Evolutionary conservation across 2,888 invertebrate species (phyloP).

Genomic region (Mesorhabditis sp.): DNA sequence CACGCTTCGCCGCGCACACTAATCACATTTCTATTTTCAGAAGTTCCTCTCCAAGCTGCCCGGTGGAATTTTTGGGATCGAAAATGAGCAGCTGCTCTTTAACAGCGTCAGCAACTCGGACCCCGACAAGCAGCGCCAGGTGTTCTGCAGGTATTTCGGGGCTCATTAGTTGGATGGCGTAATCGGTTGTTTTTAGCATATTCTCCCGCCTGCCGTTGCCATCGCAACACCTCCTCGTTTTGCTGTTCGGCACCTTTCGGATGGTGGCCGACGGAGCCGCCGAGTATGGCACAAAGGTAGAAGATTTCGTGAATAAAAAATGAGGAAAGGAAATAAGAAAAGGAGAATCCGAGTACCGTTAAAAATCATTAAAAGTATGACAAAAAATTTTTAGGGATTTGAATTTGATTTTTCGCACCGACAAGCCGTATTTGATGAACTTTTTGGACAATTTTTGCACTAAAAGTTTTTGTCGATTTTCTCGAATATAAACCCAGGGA

Average conservation of each 20-base stretch:
- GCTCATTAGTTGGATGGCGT: background rate
- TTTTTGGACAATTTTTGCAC: no score
- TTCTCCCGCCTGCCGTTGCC: conserved; percentile 78
- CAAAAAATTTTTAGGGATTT: background rate
- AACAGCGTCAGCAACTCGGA: conserved; percentile 74
- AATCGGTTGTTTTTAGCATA: conserved; percentile 68
- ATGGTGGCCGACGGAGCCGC: conserved; percentile 88
- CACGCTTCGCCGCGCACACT: background rate
- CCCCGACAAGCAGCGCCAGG: conserved; percentile 76
- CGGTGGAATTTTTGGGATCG: conserved; percentile 88
- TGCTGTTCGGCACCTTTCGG: conserved; percentile 92
- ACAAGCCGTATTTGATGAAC: conserved; percentile 69
- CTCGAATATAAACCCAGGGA: no score
- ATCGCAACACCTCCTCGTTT: conserved; percentile 85
- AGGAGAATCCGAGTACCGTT: conserved; percentile 84
- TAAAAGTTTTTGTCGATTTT: no score
- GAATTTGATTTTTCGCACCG: conserved; percentile 75
- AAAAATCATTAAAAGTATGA: background rate
- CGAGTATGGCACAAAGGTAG: conserved; percentile 75
- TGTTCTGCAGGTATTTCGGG: conserved; percentile 77
- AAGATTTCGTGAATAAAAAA: no score
- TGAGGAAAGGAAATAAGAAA: conserved; percentile 65
- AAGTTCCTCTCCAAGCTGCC: conserved; percentile 94
- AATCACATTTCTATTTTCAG: conserved; percentile 53
- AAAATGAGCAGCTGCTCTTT: conserved; percentile 84